Base-by-base conservation (phyloP, 92 coral and sea anemone species). In the Epizoanthus fatuus region DNA sequence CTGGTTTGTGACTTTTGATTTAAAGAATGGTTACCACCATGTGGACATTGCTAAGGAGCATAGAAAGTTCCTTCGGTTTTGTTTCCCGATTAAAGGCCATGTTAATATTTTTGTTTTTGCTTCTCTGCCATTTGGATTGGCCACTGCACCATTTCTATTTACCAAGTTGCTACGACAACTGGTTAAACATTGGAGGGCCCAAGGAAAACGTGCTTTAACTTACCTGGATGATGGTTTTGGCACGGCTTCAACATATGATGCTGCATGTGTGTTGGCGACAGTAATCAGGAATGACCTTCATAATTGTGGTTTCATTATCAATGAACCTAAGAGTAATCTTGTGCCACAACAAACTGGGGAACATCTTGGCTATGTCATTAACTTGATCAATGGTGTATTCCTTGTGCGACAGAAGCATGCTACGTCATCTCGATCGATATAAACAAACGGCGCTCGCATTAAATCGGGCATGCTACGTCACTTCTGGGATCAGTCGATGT, bases 151-250 rank as follows among this genome's bases (percentile, higher is more conserved):
- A 1, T 76, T 32, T 56, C 29, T 76, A 4, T 76, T 76, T 57
- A 76, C 82, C 35, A 76, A 76, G 20, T 42, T 76, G 42, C 35
- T 81, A 22, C 25, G 75, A 12, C 77, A 63, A 64, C 55, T 72
- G 10, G 70, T 83, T 14, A 59, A 51, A 55, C 40, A 64, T 45
- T 74, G 85, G 78, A 58, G 74, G 83, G 59, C 83, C 32, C 86
- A 77, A 81, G 85, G 90, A 35, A 90, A 84, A 54, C 84, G 81
- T 7, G 54, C 63, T 55, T 59, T 83, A 37, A 70, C 83, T 66
- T 86, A 90, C 25, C 73, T 90, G 69, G 93, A 90, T 63, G 91
- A 90, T 77, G 93, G 93, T 47, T 84, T 90, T 60, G 86, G 74
- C 20, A 63, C 70, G 38, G 86, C 88, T 74, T 90, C 91, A 59